phyloP scores from a whole-genome alignment of 2,888 invertebrate species.

The Eurois occulta region DNA sequence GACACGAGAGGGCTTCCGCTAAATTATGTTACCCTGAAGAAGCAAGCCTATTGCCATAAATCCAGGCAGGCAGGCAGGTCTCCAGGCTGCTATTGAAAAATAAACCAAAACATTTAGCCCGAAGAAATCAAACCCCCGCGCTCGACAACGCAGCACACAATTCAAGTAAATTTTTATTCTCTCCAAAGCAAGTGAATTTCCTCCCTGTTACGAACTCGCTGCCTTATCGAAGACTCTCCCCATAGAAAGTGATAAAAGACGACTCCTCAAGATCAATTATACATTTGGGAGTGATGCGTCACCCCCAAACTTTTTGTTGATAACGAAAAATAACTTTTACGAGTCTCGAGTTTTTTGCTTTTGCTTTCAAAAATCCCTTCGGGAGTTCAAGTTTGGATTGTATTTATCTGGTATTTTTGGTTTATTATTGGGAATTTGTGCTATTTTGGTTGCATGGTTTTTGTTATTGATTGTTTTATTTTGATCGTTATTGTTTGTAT shows the following conservation, averaged over 20 bases:
- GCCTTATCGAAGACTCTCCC: slow-evolving; percentile 24
- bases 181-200: neutral
- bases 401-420: slow-evolving; percentile 38
- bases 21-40: too few species aligned
- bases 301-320: slow-evolving; percentile 58
- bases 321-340: slow-evolving; percentile 61
- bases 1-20: too few species aligned
- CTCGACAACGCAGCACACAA: neutral
- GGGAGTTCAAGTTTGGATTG: slow-evolving; percentile 43
- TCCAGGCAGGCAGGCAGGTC: too few species aligned
- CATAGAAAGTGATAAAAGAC: slow-evolving; percentile 45
- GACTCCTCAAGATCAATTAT: slow-evolving; percentile 68
- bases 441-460: neutral
- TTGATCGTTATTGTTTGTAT: too few species aligned
- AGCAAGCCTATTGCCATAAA: too few species aligned
- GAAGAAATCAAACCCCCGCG: neutral
- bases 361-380: slow-evolving; percentile 29
- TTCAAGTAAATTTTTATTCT: slow-evolving; percentile 11
- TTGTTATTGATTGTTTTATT: neutral
- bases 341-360: slow-evolving; percentile 33
- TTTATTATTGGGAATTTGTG: neutral
- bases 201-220: slow-evolving; percentile 8
- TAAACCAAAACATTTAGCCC: neutral
- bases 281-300: slow-evolving; percentile 67
- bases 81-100: neutral